These are phyloP conservation scores for Andrena bicolor DNA, from an alignment of 2,888 invertebrate genomes.

Conservation along the genomic window DNA sequence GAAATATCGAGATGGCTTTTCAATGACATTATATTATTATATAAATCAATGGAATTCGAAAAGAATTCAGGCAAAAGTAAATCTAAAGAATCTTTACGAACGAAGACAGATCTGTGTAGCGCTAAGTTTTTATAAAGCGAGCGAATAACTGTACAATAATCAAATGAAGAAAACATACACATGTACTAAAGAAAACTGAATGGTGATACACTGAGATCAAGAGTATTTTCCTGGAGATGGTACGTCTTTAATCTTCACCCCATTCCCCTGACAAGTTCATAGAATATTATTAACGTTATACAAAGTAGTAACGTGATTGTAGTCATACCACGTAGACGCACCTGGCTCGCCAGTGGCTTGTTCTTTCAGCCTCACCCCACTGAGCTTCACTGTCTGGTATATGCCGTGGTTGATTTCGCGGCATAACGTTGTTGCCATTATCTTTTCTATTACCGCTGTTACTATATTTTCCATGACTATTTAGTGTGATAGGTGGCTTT, in stretches of 20 bases:
- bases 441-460: conserved; percentile 78
- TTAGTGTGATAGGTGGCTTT: conserved; percentile 83
- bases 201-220: conserved; percentile 64
- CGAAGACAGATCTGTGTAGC: background rate
- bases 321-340: conserved; percentile 84
- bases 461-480: conserved; percentile 82
- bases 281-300: conserved; percentile 63
- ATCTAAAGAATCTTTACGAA: background rate
- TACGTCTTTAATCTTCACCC: conserved; percentile 74
- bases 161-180: conserved; percentile 48
- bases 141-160: conserved; percentile 50
- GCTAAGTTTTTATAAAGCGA: conserved; percentile 17
- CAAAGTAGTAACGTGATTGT: conserved; percentile 81
- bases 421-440: conserved; percentile 75
- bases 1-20: conserved; percentile 23
- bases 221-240: conserved; percentile 64
- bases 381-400: conserved; percentile 84
- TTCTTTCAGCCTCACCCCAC: conserved; percentile 85
- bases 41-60: background rate
- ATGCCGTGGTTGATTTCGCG: conserved; percentile 79
- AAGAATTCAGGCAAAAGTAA: background rate
- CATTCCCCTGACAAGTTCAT: conserved; percentile 61
- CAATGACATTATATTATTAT: background rate
- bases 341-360: conserved; percentile 84
- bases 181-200: conserved; percentile 58